Evolutionary conservation across 1,140 invertebrate species (phyloP), one percentile per base, ranked within the genome.

Genomic region (Drepana arcuata): DNA sequence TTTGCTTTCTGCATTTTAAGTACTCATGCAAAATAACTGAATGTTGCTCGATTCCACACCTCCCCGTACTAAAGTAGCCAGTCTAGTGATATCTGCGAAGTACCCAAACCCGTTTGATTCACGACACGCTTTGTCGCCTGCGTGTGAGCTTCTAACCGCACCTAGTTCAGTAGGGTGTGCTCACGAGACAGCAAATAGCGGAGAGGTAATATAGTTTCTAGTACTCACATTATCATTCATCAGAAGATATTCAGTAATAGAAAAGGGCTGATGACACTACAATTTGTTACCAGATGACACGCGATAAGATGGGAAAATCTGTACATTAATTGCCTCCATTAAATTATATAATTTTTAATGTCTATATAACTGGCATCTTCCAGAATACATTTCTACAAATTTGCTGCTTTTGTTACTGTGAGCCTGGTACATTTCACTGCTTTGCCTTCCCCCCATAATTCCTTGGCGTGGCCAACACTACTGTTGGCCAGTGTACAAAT

Each of bases 71-170:
- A 4, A 5, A 5, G 18, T 21, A 9, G 18, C 9, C 18, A 21
- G 18, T 21, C n/a, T n/a, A n/a, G n/a, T n/a, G n/a, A n/a, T n/a
- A n/a, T n/a, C n/a, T n/a, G n/a, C n/a, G n/a, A n/a, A n/a, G n/a
- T n/a, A n/a, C n/a, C n/a, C n/a, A n/a, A n/a, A 9, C 18, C 9
- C 18, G 9, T 4, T 21, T 4, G 9, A 9, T 21, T 9, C 46
- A 41, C 53, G 54, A 53, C 54, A 49, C 49, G 49, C 31, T 58
- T 49, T 53, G 40, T 41, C 49, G 54, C 54, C 40, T 27, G 27
- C 35, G 21, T 14, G 24, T 29, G 35, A 42, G 42, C 42, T 41
- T 44, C 26, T 9, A 21, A 21, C 4, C 18, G 18, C 4, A 5
- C 18, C 18, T 9, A 21, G 18, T 4, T 4, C 9, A 21, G 9